Base-by-base conservation (phyloP, 2,797 vertebrate species). In the Rhynchotus rufescens region DNA sequence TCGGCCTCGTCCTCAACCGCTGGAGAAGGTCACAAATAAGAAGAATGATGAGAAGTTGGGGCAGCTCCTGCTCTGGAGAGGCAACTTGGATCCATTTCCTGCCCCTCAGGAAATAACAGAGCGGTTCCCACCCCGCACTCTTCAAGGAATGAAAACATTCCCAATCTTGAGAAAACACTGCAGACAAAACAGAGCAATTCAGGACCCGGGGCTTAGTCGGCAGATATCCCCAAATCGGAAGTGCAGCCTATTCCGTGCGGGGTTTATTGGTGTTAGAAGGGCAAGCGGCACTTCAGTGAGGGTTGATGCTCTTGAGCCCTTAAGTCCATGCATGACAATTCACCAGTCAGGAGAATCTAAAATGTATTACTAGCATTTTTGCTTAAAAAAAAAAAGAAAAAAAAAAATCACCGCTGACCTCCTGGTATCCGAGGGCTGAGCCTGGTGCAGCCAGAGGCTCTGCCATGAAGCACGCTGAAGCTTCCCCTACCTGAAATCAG, bases 91-190 rank as follows among this genome's bases (percentile, higher is more conserved):
- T 23, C 62, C 80, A 49, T 80, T 94, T 93, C 87, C 87, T 94
- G 45, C 86, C 59, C 84, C 62, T 75, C 80, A 86, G 92, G 91
- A 97, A 97, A 88, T 52, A 91, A 93, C 83, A 80, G 72, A 83
- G 67, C 60, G 69, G 67, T 84, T 94, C 88, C 93, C 92, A 90
- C 76, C 87, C 89, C 5, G 1, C 45, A 59, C 72, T 68, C 47
- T 93, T 71, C 45, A 64, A 82, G 90, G 69, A 90, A 92, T 25
- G 75, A 94, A 96, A 96, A 95, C 76, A 89, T 86, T 81, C 79
- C 36, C 49, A 90, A 30, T 91, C 78, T 87, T 80, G 73, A 79
- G 86, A 93, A 94, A 94, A 95, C 76, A 89, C 30, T 69, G 66
- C 65, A 83, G 79, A 75, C 74, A 86, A 86, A 95, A 85, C 2